Conservation (phyloP, 1,140 invertebrate genomes). For the Drosophila sechellia region DNA sequence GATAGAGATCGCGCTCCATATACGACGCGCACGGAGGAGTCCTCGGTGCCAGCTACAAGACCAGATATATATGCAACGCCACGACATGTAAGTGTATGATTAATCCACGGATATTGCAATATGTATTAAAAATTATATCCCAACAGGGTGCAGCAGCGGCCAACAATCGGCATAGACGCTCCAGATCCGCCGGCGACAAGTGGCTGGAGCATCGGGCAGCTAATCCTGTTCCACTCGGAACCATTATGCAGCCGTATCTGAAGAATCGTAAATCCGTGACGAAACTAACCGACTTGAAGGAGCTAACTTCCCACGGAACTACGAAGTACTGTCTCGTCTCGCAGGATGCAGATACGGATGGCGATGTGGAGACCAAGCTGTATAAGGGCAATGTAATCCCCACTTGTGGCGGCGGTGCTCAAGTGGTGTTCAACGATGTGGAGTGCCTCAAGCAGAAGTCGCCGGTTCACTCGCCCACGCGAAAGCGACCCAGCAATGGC, state of each 20-base stretch:
- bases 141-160: constrained; percentile 87
- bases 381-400: constrained; percentile 97
- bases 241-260: constrained; percentile 94
- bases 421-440: constrained; percentile 98
- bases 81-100: constrained; percentile 55
- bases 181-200: constrained; percentile 90
- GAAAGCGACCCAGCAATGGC: constrained; percentile 77
- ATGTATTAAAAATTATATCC: not conserved
- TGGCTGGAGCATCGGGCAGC: constrained; percentile 96
- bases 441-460: constrained; percentile 95
- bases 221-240: constrained; percentile 90
- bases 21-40: constrained; percentile 54
- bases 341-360: constrained; percentile 95
- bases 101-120: rapidly evolving
- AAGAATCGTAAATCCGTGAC: constrained; percentile 93
- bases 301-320: constrained; percentile 90
- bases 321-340: constrained; percentile 96
- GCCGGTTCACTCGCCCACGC: constrained; percentile 86
- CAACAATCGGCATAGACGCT: constrained; percentile 91
- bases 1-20: constrained; percentile 60
- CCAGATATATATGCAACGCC: constrained; percentile 72
- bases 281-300: constrained; percentile 89
- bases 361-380: constrained; percentile 96
- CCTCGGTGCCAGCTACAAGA: constrained; percentile 53
- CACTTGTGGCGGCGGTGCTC: constrained; percentile 95